Evolutionary conservation across 2,797 vertebrate genomes (phyloP).

Genomic region (Hemitrygon akajei): DNA sequence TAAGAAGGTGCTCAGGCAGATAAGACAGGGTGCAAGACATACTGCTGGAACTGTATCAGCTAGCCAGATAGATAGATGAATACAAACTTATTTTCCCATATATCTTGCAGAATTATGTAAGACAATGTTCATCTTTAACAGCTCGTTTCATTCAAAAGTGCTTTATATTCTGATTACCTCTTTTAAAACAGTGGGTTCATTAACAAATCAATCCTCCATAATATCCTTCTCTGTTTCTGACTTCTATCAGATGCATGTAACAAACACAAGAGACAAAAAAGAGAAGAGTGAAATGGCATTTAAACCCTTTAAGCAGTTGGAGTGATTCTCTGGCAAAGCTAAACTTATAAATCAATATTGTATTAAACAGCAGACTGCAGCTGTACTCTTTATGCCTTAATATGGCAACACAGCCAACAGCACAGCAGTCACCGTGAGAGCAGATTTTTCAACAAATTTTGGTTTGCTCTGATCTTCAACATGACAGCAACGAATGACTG

Average conservation of each 20-base stretch:
- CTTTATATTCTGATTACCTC: background rate
- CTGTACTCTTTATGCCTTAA: conserved; percentile 24
- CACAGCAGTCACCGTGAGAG: background rate
- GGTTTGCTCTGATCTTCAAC: background rate
- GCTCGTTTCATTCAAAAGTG: background rate
- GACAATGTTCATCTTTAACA: background rate
- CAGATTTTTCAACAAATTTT: background rate
- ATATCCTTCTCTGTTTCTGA: no score
- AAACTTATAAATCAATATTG: conserved; percentile 9
- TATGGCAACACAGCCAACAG: conserved; percentile 18
- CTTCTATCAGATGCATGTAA: background rate
- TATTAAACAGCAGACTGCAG: conserved; percentile 11
- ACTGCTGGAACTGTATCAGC: background rate
- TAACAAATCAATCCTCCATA: background rate
- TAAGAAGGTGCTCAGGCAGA: background rate
- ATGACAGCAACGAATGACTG: background rate
- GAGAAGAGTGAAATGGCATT: background rate
- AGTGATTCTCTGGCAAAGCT: background rate
- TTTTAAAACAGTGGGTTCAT: background rate
- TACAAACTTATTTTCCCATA: background rate
- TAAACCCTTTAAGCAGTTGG: background rate
- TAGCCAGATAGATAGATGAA: background rate
- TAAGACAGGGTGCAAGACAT: background rate
- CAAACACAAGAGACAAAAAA: background rate
- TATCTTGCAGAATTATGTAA: background rate